A percentile compares a stretch with the other conserved stretches of the same genome.
Evolutionary conservation across 1,140 invertebrate species (phyloP).

Genomic region (Cherax quadricarinatus): DNA sequence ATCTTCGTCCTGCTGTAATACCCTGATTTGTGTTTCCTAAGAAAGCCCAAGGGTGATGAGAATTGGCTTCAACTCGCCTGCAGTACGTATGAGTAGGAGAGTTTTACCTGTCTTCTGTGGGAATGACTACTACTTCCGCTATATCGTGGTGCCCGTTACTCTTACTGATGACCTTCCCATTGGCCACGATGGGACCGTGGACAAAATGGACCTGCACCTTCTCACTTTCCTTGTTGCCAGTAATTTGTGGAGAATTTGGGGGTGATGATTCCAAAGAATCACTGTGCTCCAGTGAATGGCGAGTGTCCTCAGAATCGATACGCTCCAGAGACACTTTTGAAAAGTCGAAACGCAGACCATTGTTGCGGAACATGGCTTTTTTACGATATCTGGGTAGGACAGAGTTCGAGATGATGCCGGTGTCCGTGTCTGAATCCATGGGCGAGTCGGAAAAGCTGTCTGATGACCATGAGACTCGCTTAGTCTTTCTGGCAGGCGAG

Average conservation of each 20-base stretch:
- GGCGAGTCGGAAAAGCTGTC: slow-evolving; percentile 69
- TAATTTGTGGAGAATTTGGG: slow-evolving; percentile 3
- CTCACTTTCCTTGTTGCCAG: neutral
- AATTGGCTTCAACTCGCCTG: neutral
- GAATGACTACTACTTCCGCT: neutral
- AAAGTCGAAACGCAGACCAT: slow-evolving; percentile 58
- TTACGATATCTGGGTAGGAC: slow-evolving; percentile 32
- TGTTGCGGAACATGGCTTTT: slow-evolving; percentile 51
- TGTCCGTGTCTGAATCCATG: slow-evolving; percentile 57
- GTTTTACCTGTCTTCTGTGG: neutral
- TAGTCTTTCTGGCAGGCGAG: slow-evolving; percentile 59
- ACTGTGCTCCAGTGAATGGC: slow-evolving; percentile 7
- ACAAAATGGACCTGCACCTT: neutral
- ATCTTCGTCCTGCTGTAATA: neutral
- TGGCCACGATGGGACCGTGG: slow-evolving; percentile 12
- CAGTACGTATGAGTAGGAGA: neutral
- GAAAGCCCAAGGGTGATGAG: neutral
- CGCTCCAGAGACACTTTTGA: slow-evolving; percentile 56
- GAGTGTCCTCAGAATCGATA: slow-evolving; percentile 58
- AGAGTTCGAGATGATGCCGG: neutral
- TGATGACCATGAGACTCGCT: slow-evolving; percentile 69
- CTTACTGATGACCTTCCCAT: slow-evolving; percentile 30
- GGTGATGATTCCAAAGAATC: neutral
- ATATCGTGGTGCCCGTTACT: slow-evolving; percentile 31
- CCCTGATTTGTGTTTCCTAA: neutral